phyloP scores from a whole-genome alignment of 2,113 vertebrate species.

The Synchiropus splendidus region DNA sequence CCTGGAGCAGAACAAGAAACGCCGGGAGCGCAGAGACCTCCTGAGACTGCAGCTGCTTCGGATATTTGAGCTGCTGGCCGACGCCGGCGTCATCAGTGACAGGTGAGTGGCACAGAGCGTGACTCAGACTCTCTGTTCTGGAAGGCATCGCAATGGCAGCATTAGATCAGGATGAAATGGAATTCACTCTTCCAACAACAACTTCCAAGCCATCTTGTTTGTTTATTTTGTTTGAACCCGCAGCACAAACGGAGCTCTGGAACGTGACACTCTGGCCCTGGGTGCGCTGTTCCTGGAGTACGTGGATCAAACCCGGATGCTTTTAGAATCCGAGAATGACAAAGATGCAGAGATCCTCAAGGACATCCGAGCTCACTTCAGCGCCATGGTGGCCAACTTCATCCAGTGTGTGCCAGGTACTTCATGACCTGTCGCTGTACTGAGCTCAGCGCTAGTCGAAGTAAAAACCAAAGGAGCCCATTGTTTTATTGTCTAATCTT shows the following conservation, averaged over 20 bases:
- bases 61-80: constrained; percentile 94
- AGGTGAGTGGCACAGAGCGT: constrained; percentile 75
- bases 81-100: constrained; percentile 94
- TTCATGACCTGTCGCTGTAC: neutral
- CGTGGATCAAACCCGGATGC: constrained; percentile 91
- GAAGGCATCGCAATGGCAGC: no score
- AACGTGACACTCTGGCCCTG: constrained; percentile 86
- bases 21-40: constrained; percentile 85
- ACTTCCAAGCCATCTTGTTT: neutral
- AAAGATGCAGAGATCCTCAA: constrained; percentile 90
- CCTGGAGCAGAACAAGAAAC: constrained; percentile 85
- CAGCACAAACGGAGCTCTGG: constrained; percentile 92
- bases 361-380: constrained; percentile 95
- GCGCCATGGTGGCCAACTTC: constrained; percentile 93
- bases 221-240: neutral
- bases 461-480: no score
- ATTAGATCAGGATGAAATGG: no score
- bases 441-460: neutral
- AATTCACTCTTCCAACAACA: no score
- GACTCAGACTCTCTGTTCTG: no score
- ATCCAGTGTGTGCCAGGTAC: constrained; percentile 92
- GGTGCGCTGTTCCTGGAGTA: constrained; percentile 95
- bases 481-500: no score
- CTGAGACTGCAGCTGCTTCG: constrained; percentile 85
- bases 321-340: constrained; percentile 91